Conservation (phyloP, 2,888 invertebrate species). For the Apamea monoglypha region DNA sequence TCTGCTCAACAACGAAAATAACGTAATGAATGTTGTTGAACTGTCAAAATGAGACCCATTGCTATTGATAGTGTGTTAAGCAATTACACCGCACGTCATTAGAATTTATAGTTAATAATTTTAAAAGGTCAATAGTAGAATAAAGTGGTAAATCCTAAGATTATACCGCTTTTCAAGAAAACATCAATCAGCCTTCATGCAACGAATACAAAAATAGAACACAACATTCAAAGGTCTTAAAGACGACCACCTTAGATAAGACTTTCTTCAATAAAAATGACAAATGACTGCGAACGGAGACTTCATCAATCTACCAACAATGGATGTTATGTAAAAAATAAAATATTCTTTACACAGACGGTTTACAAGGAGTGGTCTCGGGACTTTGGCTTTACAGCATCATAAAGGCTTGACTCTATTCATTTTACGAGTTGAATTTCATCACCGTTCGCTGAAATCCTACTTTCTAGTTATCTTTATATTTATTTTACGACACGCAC, state of each 20-base stretch:
- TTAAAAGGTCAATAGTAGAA: background rate
- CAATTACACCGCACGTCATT: background rate
- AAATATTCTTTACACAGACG: slow-evolving; percentile 54
- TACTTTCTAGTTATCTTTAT: slow-evolving; percentile 81
- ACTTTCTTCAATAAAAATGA: slow-evolving; percentile 31
- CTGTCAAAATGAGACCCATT: no score
- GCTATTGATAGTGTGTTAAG: no score
- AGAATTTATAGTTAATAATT: background rate
- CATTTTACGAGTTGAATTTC: slow-evolving; percentile 85
- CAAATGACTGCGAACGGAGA: slow-evolving; percentile 36
- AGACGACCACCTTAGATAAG: background rate
- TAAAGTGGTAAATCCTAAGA: background rate
- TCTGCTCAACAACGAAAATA: no score
- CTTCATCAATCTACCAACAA: slow-evolving; percentile 49
- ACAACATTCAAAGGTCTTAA: slow-evolving; percentile 1
- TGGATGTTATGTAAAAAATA: slow-evolving; percentile 42
- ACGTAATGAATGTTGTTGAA: no score
- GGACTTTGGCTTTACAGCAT: slow-evolving; percentile 77
- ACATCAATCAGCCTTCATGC: background rate
- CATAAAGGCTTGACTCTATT: slow-evolving; percentile 81
- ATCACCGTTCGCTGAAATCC: slow-evolving; percentile 79
- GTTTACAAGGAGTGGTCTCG: slow-evolving; percentile 67
- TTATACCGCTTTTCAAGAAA: background rate
- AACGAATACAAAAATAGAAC: background rate
- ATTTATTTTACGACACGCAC: slow-evolving; percentile 79